Conservation (phyloP, 2,797 vertebrate species). For the Molossus molossus region DNA sequence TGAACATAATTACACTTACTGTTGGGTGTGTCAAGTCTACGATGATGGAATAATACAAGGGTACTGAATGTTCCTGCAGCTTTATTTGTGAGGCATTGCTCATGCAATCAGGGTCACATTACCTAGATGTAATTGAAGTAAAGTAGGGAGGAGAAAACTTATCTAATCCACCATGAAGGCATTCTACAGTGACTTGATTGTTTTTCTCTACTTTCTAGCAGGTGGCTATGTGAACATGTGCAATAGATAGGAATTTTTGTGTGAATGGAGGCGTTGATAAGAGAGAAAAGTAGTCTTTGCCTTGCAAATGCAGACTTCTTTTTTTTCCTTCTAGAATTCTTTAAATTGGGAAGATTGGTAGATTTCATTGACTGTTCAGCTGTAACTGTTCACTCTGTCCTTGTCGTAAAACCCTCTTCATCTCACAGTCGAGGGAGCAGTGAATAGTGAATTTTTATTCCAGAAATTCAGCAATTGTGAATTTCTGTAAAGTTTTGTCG, state of each 20-base stretch:
- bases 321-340: not conserved
- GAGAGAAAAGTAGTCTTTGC: constrained; percentile 24
- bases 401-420: constrained; percentile 37
- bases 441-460: constrained; percentile 38
- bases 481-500: constrained; percentile 33
- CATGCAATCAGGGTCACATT: constrained; percentile 62
- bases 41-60: constrained; percentile 38
- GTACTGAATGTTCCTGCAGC: constrained; percentile 63
- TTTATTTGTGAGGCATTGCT: constrained; percentile 60
- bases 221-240: not conserved
- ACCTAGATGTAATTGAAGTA: constrained; percentile 55
- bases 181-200: constrained; percentile 48
- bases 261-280: not conserved
- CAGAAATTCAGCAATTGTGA: not conserved
- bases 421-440: constrained; percentile 15
- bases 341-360: constrained; percentile 46
- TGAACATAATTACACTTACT: not conserved
- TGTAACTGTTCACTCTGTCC: not conserved
- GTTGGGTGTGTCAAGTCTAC: not conserved
- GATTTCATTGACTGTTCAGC: constrained; percentile 48
- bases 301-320: constrained; percentile 31
- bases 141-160: constrained; percentile 51
- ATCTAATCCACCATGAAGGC: constrained; percentile 21
- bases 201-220: constrained; percentile 40
- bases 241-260: not conserved